phyloP scores from a whole-genome alignment of 2,888 invertebrate species.

The Latheticus oryzae region DNA sequence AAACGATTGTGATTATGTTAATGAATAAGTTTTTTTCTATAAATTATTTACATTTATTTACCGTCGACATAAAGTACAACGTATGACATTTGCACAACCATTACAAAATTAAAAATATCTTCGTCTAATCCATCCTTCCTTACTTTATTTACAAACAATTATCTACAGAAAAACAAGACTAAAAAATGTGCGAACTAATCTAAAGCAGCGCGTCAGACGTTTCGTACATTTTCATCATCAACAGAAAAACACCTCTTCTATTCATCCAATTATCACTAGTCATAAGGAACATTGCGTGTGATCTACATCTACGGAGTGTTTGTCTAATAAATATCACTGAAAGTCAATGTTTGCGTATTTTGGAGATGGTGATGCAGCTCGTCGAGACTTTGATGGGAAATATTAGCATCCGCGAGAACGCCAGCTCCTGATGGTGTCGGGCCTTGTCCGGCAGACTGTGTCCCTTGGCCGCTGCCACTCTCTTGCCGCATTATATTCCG shows the following conservation, averaged over 20 bases:
- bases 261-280: slow-evolving; percentile 44
- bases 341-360: slow-evolving; percentile 61
- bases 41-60: slow-evolving; percentile 39
- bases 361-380: slow-evolving; percentile 69
- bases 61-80: slow-evolving; percentile 33
- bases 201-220: slow-evolving; percentile 19
- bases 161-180: slow-evolving; percentile 43
- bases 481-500: slow-evolving; percentile 92
- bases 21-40: too few relatives aligned
- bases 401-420: slow-evolving; percentile 66
- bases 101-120: slow-evolving; percentile 44
- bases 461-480: slow-evolving; percentile 63
- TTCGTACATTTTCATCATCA: too few relatives aligned
- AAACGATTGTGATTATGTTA: too few relatives aligned
- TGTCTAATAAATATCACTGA: slow-evolving; percentile 64
- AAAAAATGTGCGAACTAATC: slow-evolving; percentile 26
- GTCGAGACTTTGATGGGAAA: slow-evolving; percentile 68
- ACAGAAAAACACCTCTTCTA: slow-evolving; percentile 26
- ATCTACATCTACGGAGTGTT: slow-evolving; percentile 29
- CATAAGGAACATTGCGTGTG: slow-evolving; percentile 48
- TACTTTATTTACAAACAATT: slow-evolving; percentile 36
- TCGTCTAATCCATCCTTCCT: slow-evolving; percentile 13
- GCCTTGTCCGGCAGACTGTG: slow-evolving; percentile 56
- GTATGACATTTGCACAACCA: slow-evolving; percentile 38
- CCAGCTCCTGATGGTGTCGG: slow-evolving; percentile 61